Evolutionary conservation across 2,113 vertebrate species (phyloP), one percentile per base, ranked within the genome.

Genomic region (Pelvicachromis taeniatus): DNA sequence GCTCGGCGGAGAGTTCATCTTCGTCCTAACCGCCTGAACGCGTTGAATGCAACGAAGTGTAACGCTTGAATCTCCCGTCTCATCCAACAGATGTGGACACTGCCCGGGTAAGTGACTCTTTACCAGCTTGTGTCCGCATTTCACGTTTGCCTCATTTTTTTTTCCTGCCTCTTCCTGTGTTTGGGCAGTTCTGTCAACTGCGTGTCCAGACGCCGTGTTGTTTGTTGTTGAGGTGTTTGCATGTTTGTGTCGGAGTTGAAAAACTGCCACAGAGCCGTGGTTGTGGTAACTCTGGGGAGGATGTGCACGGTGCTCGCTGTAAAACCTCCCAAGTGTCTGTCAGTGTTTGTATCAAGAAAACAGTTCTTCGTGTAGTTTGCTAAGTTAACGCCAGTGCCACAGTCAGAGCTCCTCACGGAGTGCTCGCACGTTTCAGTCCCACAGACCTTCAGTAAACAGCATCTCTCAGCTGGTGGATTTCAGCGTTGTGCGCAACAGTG

Each of bases 21-120:
- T 56, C 75, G 42, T 31, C 12, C 4, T 61, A 80, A 9, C 29
- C 55, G 35, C n/a, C 33, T 55, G 54, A 10, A 23, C 85, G 79
- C 33, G 40, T 77, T 80, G 85, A 89, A 89, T 26, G 84, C 91
- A 68, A 45, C 85, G 56, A 82, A 86, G 85, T 82, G 88, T 78
- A 35, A 38, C 83, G 81, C 77, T 83, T 77, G 87, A 86, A 85
- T 38, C 81, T 80, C 78, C 68, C 61, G 91, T 82, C 78, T 87
- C 85, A 55, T 81, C 87, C 88, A 91, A 92, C 96, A 95, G 95
- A 96, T 96, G 96, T 95, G 94, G 95, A 96, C 93, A 77, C 87
- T 80, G 93, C 91, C 91, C 89, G 83, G 96, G 96, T 96, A 95
- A 96, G 96, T 96, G 86, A 87, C 90, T 94, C 87, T 88, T 83